These are phyloP conservation scores for Tetramorium parvispinum DNA, from an alignment of 1,140 invertebrate genomes.

Conservation along the genomic window DNA sequence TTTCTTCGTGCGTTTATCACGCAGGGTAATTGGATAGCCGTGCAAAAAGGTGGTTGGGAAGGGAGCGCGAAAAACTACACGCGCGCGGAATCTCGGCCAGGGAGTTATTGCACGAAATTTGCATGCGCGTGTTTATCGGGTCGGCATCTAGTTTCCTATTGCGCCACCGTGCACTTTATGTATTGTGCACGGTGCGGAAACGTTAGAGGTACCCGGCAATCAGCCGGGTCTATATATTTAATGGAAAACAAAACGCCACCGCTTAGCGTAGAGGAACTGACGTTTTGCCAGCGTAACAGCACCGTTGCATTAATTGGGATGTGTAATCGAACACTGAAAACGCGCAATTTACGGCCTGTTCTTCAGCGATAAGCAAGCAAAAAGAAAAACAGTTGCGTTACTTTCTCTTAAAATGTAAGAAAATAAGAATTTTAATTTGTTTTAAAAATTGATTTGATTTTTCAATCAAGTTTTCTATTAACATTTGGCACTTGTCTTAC, in stretches of 20 bases:
- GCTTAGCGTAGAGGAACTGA: conserved; percentile 20
- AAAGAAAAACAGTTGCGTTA: not conserved
- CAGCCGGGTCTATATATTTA: conserved; percentile 38
- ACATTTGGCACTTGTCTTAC: not conserved
- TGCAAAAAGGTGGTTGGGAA: not conserved
- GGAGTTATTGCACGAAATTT: conserved; percentile 51
- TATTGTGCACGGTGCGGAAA: conserved; percentile 40
- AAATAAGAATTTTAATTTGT: not conserved
- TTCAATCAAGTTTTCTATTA: not conserved
- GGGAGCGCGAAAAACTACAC: conserved; percentile 8
- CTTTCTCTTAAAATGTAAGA: not conserved
- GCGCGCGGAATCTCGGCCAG: conserved; percentile 22
- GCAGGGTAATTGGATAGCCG: conserved; percentile 27
- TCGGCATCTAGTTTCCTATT: conserved; percentile 58
- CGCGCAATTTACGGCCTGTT: not conserved
- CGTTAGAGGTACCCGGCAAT: conserved; percentile 40
- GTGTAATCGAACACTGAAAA: not conserved
- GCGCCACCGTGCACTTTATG: conserved; percentile 46
- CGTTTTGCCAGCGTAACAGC: not conserved
- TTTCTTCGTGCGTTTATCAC: conserved; percentile 31
- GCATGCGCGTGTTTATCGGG: conserved; percentile 57
- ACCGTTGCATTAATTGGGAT: not conserved
- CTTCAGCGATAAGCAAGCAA: not conserved
- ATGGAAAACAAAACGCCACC: conserved; percentile 47
- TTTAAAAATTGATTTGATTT: not conserved